Evolutionary conservation across 2,888 invertebrate species (phyloP).

Genomic region (Drosophila demipolita): DNA sequence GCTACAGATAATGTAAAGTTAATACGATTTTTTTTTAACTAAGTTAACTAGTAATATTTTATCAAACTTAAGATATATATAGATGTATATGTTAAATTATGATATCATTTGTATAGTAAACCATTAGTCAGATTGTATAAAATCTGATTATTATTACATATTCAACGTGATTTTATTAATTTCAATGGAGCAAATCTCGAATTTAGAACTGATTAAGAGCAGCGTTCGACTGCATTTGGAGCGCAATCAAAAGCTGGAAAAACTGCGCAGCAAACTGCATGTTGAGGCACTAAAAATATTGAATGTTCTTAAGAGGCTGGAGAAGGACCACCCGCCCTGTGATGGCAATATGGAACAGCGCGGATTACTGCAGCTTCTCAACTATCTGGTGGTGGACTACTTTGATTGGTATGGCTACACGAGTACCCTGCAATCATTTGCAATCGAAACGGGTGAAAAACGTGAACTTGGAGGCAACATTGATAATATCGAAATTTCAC

Average conservation of each 20-base stretch:
- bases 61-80: not conserved
- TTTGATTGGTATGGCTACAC: constrained; percentile 82
- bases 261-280: constrained; percentile 78
- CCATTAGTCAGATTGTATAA: no score
- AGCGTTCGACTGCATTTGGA: constrained; percentile 53
- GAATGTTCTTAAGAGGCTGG: constrained; percentile 46
- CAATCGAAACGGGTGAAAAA: constrained; percentile 76
- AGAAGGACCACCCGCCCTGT: constrained; percentile 15
- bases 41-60: not conserved
- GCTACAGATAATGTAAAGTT: not conserved
- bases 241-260: constrained; percentile 69
- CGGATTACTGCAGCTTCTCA: constrained; percentile 47
- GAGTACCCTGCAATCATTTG: constrained; percentile 82
- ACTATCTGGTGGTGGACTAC: constrained; percentile 84
- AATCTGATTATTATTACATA: not conserved
- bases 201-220: constrained; percentile 38
- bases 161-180: constrained; percentile 5
- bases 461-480: constrained; percentile 60
- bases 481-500: constrained; percentile 68
- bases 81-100: not conserved
- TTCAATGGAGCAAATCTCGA: constrained; percentile 32
- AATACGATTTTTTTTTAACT: not conserved
- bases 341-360: constrained; percentile 27
- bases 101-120: no score
- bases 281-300: constrained; percentile 75